Percentiles rank a stretch among this genome's conserved stretches.
Evolutionary conservation across 2,113 vertebrate species (phyloP).

Genomic region (Cygnus atratus): DNA sequence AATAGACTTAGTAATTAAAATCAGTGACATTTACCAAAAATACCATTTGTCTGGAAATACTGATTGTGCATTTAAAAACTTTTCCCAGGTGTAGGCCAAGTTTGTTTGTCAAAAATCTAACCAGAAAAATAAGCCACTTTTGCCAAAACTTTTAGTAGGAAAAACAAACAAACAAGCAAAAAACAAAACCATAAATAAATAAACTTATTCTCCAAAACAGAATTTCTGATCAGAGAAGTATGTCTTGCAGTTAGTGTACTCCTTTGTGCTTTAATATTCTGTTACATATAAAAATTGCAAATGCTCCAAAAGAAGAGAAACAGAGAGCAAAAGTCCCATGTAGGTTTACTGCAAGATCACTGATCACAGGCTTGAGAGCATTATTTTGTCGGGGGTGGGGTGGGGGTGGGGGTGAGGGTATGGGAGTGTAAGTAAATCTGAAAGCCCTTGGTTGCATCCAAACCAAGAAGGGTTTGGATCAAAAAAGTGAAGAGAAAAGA

Average conservation of each 20-base stretch:
- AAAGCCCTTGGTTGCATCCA: background rate
- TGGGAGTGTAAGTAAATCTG: background rate
- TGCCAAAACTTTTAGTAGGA: background rate
- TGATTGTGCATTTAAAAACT: background rate
- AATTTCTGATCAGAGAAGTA: background rate
- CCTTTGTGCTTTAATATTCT: background rate
- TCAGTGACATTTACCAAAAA: background rate
- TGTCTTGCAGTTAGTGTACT: background rate
- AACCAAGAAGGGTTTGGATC: background rate
- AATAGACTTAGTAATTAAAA: background rate
- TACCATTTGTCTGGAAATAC: background rate
- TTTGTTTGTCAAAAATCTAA: background rate
- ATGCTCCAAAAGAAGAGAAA: background rate
- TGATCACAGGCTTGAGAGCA: background rate
- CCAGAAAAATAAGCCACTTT: background rate
- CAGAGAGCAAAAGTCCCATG: background rate
- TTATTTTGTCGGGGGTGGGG: background rate
- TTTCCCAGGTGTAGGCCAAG: rapidly evolving
- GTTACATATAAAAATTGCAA: background rate
- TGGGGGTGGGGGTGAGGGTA: background rate
- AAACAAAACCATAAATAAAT: no score
- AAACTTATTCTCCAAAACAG: background rate
- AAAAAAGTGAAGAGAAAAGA: background rate
- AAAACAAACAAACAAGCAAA: background rate
- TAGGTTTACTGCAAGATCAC: background rate